Base-by-base conservation (phyloP, 35 echinoderm and acorn worm genomes). In the Heliocidaris tuberculata region DNA sequence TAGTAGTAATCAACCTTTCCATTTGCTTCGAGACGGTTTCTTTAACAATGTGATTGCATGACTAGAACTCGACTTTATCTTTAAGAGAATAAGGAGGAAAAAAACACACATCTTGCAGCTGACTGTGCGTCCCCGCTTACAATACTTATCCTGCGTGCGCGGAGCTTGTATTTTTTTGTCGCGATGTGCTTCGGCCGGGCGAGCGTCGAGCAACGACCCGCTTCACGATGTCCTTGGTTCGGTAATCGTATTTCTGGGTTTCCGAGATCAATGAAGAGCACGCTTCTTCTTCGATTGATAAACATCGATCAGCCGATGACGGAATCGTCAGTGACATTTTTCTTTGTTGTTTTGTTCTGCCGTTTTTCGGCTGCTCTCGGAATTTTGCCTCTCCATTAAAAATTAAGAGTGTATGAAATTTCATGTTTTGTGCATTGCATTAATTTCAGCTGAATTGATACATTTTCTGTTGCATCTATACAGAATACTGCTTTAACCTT, bases 271-370 rank as follows among this genome's bases (percentile, higher is more conserved):
- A 89, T 89, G 47, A 31, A 12, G 47, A 47, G 87, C 87, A 32
- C 87, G 87, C 87, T 89, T 48, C 47, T 89, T 47, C 31, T 89
- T 89, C 87, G 87, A 89, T 89, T 89, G 31, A 89, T 15, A 7
- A 47, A 48, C 87, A 89, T 89, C 87, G 87, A 89, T 89, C 87
- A 89, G 87, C 6, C 87, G 87, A 89, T 48, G 87, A 89, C 31
- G 31, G 87, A 89, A 89, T 48, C 65, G 29, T 17, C 13, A 31
- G 15, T 35, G 87, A 89, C 87, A 47, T 89, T 87, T 11, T 47
- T 89, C 30, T 1, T n/a, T 78, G 60, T 42, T 42, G 19, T n/a
- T n/a, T n/a, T n/a, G 65, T 78, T 78, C 21, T 78, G 65, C 27
- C 21, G 65, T 78, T 78, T n/a, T 24, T 7, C 65, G 65, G 17